A percentile compares a stretch with the other conserved stretches of the same genome.
These are phyloP conservation scores for Nestor notabilis DNA, from an alignment of 2,113 vertebrate genomes.

Conservation along the genomic window DNA sequence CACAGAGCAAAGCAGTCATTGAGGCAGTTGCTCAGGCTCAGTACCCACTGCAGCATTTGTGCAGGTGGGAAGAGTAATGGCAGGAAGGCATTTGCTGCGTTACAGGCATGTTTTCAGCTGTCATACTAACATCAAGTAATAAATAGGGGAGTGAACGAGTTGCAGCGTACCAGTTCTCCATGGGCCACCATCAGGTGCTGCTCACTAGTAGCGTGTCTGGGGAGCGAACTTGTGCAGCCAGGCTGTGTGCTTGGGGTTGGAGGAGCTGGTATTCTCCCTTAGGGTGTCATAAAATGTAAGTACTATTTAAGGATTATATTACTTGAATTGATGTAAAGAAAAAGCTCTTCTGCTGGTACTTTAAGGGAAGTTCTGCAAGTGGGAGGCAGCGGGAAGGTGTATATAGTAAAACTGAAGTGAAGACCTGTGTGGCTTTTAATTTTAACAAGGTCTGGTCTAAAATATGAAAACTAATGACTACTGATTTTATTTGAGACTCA, in stretches of 20 bases:
- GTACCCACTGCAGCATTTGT: neutral
- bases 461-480: neutral
- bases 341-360: neutral
- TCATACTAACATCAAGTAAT: neutral
- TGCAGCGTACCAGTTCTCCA: accelerated
- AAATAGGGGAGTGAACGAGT: accelerated
- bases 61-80: neutral
- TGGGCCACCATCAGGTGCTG: neutral
- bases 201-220: accelerated
- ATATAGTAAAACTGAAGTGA: neutral
- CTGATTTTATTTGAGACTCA: neutral
- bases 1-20: neutral
- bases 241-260: accelerated
- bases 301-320: neutral
- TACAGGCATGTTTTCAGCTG: neutral
- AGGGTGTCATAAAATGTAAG: neutral
- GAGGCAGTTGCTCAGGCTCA: neutral
- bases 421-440: neutral
- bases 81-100: accelerated
- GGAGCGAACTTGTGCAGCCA: neutral
- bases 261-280: neutral
- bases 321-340: neutral
- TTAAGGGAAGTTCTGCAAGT: neutral
- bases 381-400: neutral
- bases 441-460: neutral